A percentile compares a stretch with the other conserved stretches of the same genome.
Conservation (phyloP, 2,797 vertebrate species). For the Momotus momota region DNA sequence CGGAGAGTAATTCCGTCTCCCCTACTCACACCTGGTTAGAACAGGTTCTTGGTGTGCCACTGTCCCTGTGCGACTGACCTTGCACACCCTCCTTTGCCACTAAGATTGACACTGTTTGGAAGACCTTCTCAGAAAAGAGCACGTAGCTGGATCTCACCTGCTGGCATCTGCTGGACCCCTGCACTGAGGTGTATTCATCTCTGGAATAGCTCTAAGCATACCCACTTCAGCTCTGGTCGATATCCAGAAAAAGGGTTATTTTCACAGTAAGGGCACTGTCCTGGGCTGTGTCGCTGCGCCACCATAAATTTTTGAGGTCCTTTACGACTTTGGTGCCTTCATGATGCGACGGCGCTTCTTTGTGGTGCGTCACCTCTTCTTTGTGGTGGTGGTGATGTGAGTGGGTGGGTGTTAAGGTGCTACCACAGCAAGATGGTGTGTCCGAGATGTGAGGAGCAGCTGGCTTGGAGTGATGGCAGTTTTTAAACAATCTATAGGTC, state of each 20-base stretch:
- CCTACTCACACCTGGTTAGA: background rate
- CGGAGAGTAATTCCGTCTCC: background rate
- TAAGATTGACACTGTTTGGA: background rate
- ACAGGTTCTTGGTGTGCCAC: background rate
- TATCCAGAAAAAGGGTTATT: background rate
- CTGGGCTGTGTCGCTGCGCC: background rate
- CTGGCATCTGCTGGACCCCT: background rate
- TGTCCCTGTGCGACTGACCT: background rate
- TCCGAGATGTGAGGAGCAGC: background rate
- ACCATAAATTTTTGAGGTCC: background rate
- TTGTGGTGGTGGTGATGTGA: background rate
- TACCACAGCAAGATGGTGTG: background rate
- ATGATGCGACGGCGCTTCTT: background rate
- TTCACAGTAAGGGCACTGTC: accelerated
- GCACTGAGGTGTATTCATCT: background rate
- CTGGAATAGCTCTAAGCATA: background rate
- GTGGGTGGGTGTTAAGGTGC: background rate
- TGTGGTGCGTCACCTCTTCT: background rate
- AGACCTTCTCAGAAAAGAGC: background rate
- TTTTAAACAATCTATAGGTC: background rate
- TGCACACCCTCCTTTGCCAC: background rate
- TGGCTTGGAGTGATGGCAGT: background rate
- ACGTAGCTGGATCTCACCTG: background rate
- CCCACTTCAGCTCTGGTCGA: accelerated
- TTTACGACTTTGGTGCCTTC: background rate